Evolutionary conservation across 2,113 vertebrate species (phyloP), one percentile per base, ranked within the genome.

Genomic region (Phylloscopus trochilus): DNA sequence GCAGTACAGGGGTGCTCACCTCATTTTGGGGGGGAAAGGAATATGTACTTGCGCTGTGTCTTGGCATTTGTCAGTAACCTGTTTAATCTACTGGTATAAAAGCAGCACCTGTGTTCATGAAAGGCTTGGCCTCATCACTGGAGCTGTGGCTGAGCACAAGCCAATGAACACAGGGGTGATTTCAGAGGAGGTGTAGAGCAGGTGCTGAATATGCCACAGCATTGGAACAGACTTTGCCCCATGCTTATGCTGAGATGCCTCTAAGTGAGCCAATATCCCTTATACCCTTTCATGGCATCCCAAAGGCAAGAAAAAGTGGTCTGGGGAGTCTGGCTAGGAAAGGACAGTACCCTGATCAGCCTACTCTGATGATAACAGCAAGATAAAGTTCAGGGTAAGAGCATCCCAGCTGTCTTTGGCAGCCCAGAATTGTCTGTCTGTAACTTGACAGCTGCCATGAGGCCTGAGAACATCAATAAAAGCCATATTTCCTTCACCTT

Each of bases 391-490:
- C 83, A 77, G 15, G 6, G 31, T 81, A 59, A 83, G 52, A 89
- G 56, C 47, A 72, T 74, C 53, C 56, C 2, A 11, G 51, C 10
- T 4, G 2, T 47, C 33, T 78, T 63, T 94, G 80, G 77, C 39
- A 88, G 52, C 27, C 39, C 55, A 43, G 75, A 90, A 80, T 7
- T 4, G 30, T n/a, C 23, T 81, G 51, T 90, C 90, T 88, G 52
- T 91, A 89, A 81, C 60, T 83, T 13, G 19, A 72, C 83, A 89
- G 80, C 76, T 95, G 90, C 89, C 60, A 35, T 33, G 56, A 60
- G 90, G 64, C 46, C 60, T 68, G 24, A 94, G 20, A 95, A 84
- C 86, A 89, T 89, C 92, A 90, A 92, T 89, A 83, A 89, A 89
- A 95, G 31, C 52, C 0, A 1, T 52, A 64, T 90, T 94, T 95